Evolutionary conservation across 2,113 vertebrate species (phyloP).

Genomic region (Excalfactoria chinensis): DNA sequence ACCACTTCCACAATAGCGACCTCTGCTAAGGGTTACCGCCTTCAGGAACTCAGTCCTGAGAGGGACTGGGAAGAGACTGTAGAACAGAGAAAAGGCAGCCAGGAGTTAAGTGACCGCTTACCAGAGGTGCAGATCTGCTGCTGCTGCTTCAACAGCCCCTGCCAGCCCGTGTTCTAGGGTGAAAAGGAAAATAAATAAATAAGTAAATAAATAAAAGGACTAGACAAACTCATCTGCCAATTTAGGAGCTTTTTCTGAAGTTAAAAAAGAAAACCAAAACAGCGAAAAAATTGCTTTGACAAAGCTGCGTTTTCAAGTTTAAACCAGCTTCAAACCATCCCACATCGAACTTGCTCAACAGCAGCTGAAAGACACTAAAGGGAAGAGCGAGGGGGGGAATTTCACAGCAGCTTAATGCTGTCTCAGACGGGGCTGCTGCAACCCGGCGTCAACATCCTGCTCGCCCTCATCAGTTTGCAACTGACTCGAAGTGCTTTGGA

Average conservation of each 20-base stretch:
- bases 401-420: not conserved
- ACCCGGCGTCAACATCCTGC: not conserved
- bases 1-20: not conserved
- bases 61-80: not conserved
- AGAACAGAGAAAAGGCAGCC: not conserved
- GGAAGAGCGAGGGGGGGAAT: not conserved
- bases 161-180: not conserved
- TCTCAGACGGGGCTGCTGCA: not conserved
- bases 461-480: fast-evolving
- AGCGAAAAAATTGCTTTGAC: not conserved
- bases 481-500: not conserved
- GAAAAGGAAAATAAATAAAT: not conserved
- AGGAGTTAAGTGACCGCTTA: not conserved
- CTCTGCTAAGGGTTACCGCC: not conserved
- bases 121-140: not conserved
- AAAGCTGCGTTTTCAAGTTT: not conserved
- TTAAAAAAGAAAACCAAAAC: not conserved
- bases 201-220: not conserved
- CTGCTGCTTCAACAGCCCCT: conserved; percentile 9
- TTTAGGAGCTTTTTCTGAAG: not conserved
- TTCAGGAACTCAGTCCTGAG: not conserved
- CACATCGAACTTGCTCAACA: not conserved
- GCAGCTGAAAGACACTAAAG: not conserved
- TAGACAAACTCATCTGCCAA: not conserved
- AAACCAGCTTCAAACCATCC: not conserved